Percentiles rank a stretch among this genome's conserved stretches.
Evolutionary conservation across 1,140 invertebrate species (phyloP).

Genomic region (Armadillidium nasatum): DNA sequence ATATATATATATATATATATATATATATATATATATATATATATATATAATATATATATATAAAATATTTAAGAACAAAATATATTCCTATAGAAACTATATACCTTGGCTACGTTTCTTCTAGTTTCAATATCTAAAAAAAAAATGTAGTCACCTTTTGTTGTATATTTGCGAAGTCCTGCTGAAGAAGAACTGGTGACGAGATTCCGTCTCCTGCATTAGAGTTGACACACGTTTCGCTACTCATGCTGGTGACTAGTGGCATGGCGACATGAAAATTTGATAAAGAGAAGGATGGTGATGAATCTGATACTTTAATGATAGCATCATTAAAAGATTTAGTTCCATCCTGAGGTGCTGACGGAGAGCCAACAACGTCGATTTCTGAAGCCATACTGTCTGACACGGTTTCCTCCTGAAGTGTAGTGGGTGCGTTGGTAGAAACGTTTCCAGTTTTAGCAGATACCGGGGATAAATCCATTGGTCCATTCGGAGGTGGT

Average conservation of each 20-base stretch:
- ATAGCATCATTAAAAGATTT: background rate
- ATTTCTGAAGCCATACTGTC: background rate
- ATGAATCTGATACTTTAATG: background rate
- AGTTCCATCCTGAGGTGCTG: background rate
- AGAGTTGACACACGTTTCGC: background rate
- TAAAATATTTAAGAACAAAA: no score
- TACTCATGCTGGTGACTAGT: background rate
- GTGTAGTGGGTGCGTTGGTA: background rate
- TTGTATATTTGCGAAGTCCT: background rate
- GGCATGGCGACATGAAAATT: background rate
- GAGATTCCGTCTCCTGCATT: background rate
- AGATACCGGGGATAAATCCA: background rate
- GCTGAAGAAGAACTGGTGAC: background rate
- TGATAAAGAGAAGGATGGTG: background rate
- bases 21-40: no score
- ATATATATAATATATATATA: no score
- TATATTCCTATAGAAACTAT: no score
- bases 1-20: no score
- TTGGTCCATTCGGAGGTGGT: background rate
- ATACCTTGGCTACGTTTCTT: no score
- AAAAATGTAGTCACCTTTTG: background rate
- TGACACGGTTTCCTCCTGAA: background rate
- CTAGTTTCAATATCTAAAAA: no score
- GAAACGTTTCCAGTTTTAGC: background rate
- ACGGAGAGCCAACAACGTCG: background rate